Evolutionary conservation across 2,797 vertebrate species (phyloP), one percentile per base, ranked within the genome.

Genomic region (Apogon talboti): DNA sequence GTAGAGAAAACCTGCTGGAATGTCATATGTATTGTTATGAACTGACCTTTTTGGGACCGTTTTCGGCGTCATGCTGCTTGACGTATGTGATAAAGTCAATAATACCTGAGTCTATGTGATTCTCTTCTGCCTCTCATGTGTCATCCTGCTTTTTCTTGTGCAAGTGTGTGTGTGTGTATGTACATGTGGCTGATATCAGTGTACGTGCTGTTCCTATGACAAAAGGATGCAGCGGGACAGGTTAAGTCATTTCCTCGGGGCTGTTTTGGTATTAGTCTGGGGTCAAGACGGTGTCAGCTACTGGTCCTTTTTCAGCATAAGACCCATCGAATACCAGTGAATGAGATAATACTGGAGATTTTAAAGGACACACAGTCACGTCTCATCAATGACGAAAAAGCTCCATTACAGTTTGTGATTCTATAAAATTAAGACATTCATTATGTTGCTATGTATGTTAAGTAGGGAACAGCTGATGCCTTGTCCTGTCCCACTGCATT

Each of bases 161-260:
- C 42, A 37, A 15, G n/a, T 12, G n/a, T n/a, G n/a, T n/a, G n/a
- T n/a, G n/a, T 21, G 30, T 53, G 49, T 60, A 40, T 52, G 19
- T 40, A 30, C 57, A 15, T 49, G 7, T 58, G 19, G 13, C 2
- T 30, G 12, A 28, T 18, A 52, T 59, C 30, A 47, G 24, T 47
- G 8, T 18, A 13, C 35, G 60, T 44, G 24, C 24, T 21, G 19
- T 21, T 21, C 2, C 19, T 28, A 28, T 41, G 11, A 14, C 11
- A 45, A 15, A 19, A 50, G 53, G 67, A 83, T 76, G 83, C 61
- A 61, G 74, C 4, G 0, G 41, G 16, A 68, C 61, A 11, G 64
- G 60, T 74, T 54, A 6, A 13, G 66, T 52, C 7, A 3, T 57
- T 3, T 59, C 78, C 67, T 58, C 28, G 0, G 53, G 81, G 49